Evolutionary conservation across 2,797 vertebrate species (phyloP), one percentile per base, ranked within the genome.

Genomic region (Gallirallus australis): DNA sequence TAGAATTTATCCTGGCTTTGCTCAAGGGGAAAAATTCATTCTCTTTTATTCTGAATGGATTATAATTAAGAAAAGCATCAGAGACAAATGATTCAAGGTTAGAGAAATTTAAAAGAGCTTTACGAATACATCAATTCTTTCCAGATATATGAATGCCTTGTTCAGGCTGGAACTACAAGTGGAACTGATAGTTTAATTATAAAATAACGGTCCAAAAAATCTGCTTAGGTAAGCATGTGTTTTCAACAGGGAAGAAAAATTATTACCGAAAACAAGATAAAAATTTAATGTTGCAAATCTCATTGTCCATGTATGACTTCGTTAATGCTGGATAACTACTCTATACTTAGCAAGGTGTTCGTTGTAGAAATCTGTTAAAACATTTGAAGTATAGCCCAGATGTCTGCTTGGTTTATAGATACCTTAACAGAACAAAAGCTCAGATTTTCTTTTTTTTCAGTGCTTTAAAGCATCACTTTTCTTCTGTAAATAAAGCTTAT

Each of bases 261-360:
- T 82, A 91, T 95, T 95, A 81, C 39, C 61, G 73, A 92, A 96
- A 96, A 90, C 65, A 96, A 97, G 95, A 94, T 93, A 90, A 96
- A 95, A 97, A 95, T 84, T 94, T 96, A 96, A 96, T 94, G 95
- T 87, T 92, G 93, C 86, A 92, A 85, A 95, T 96, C 90, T 89
- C 66, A 89, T 95, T 96, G 80, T 90, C 78, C 93, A 21, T 52
- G 48, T 86, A 79, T 63, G 94, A 87, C 70, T 92, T 88, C 82
- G 90, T 95, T 93, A 97, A 92, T 89, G 48, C 68, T 89, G 78
- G 37, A 59, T 94, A 90, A 94, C 78, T 88, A 81, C 54, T 92
- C 63, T 79, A 79, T 54, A 84, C 47, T 75, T 86, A 94, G 81
- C 40, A 81, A n/a, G 17, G 28, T 83, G 68, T 40, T 94, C 61